Base-by-base conservation (phyloP, 2,113 vertebrate species). In the Salminus brasiliensis region DNA sequence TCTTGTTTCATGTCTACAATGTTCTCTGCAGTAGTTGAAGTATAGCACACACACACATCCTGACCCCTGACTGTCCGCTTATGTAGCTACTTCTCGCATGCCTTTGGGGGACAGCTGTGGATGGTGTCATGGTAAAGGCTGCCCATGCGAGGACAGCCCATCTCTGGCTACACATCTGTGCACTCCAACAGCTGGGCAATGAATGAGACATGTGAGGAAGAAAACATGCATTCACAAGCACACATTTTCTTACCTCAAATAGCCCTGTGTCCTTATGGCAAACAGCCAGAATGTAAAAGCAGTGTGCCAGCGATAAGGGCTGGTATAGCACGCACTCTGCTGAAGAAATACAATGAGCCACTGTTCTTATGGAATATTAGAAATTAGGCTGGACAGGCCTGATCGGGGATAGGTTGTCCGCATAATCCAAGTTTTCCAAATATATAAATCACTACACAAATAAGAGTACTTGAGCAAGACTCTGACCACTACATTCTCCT, bases 11-110 rank as follows among this genome's bases (percentile, higher is more conserved):
- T 7, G 18, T 39, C 55, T 55, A n/a, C 5, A 49, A 39, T 18
- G 88, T 75, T 73, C 72, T 79, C 47, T 83, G 45, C 76, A 82
- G 52, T 36, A 18, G 65, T 80, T 55, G 25, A 72, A 73, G 71
- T 67, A 57, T 80, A 59, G n/a, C n/a, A 34, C 18, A 52, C 23
- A 16, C 18, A 18, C 32, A 53, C 43, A 2, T 41, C 39, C 39
- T 47, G 45, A 16, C 15, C 45, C 21, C 15, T 49, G 18, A 12
- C 18, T 18, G 18, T 49, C 47, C 21, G 47, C 47, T 49, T 5
- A 21, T 49, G 47, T 49, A 49, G 47, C 47, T 21, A 21, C 12
- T 49, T 49, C 47, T 49, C 6, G 47, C 2, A 49, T 21, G 18
- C 15, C 18, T 49, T 49, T 49, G 18, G 47, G 18, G 18, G 12